Percentiles rank a stretch among this genome's conserved stretches.
phyloP scores from a whole-genome alignment of 2,888 invertebrate species.

The Rhabditoides inermis region DNA sequence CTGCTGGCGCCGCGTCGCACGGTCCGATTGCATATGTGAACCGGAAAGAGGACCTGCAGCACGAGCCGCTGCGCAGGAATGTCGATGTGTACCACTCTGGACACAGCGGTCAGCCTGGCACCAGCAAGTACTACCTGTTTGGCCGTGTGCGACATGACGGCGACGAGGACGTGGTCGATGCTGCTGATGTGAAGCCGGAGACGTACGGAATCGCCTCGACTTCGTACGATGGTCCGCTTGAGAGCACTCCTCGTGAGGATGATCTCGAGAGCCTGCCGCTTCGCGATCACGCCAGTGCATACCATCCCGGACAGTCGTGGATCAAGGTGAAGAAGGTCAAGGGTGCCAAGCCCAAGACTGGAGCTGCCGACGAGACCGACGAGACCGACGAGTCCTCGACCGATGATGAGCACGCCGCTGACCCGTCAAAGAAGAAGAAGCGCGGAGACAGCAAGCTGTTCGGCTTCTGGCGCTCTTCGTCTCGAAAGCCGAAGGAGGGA shows the following conservation, averaged over 20 bases:
- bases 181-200: conserved; percentile 8
- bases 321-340: conserved; percentile 2
- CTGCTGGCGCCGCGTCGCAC: too few relatives aligned
- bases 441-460: too few relatives aligned
- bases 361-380: too few relatives aligned
- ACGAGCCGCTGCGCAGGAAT: too few relatives aligned
- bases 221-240: conserved; percentile 13
- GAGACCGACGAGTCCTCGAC: too few relatives aligned
- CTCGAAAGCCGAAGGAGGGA: too few relatives aligned
- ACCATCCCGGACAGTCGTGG: conserved; percentile 16
- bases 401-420: too few relatives aligned
- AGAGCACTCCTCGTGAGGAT: conserved; percentile 8
- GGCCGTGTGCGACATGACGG: conserved; percentile 14
- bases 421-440: too few relatives aligned
- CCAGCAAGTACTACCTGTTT: conserved; percentile 11
- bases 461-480: too few relatives aligned
- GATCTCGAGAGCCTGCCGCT: conserved; percentile 13
- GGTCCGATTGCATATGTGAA: too few relatives aligned
- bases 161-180: conserved; percentile 11
- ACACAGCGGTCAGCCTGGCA: conserved; percentile 9
- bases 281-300: conserved; percentile 11
- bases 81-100: conserved; percentile 30
- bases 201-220: conserved; percentile 6
- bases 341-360: too few relatives aligned
- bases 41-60: too few relatives aligned